Percentiles rank a stretch among this genome's conserved stretches.
These are phyloP conservation scores for Plemyria rubiginata DNA, from an alignment of 2,888 invertebrate genomes.

Conservation along the genomic window DNA sequence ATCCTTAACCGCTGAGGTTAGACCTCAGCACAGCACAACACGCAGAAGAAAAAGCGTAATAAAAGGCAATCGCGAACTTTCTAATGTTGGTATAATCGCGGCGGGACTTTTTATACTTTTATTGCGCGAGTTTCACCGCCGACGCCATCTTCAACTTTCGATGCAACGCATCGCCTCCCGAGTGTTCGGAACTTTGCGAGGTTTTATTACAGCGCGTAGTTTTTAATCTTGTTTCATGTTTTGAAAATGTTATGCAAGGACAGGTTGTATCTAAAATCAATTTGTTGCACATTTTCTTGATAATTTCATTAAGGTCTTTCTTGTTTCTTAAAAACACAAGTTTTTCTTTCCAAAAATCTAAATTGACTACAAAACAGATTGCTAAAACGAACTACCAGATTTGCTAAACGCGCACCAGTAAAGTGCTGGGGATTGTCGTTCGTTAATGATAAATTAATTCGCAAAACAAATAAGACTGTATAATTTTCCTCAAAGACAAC, in stretches of 20 bases:
- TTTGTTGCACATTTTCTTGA: too few species aligned
- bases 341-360: too few species aligned
- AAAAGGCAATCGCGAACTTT: conserved; percentile 34
- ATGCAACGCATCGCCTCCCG: conserved; percentile 25
- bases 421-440: too few species aligned
- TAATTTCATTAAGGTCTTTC: too few species aligned
- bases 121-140: conserved; percentile 34
- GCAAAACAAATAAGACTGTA: too few species aligned
- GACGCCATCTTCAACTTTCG: conserved; percentile 17
- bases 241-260: background rate
- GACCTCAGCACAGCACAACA: conserved; percentile 10
- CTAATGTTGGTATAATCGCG: conserved; percentile 31
- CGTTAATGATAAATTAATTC: too few species aligned
- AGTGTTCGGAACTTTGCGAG: conserved; percentile 1
- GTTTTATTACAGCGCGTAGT: background rate
- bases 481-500: too few species aligned
- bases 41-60: conserved; percentile 34
- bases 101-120: conserved; percentile 30
- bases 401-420: background rate
- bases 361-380: too few species aligned
- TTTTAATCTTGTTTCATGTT: background rate
- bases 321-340: too few species aligned
- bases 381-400: background rate
- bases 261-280: too few species aligned
- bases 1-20: background rate